A percentile compares a stretch with the other conserved stretches of the same genome.
phyloP scores from a whole-genome alignment of 2,888 invertebrate genomes.

The Agapostemon virescens region DNA sequence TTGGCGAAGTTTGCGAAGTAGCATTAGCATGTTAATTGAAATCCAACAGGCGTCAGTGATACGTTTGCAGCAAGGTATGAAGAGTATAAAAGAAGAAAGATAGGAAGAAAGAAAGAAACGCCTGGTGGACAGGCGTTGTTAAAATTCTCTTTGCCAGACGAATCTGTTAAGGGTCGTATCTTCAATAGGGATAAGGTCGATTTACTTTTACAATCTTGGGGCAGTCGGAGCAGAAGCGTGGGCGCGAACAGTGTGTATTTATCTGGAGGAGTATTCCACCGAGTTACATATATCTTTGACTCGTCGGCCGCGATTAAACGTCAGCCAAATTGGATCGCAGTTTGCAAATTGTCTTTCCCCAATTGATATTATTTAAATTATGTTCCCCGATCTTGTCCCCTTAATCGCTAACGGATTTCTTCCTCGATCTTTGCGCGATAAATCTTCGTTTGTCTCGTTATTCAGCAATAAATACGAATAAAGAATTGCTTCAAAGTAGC shows the following conservation, averaged over 20 bases:
- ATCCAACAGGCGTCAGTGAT: not conserved
- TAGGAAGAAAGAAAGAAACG: not conserved
- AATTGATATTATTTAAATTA: constrained; percentile 49
- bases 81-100: not conserved
- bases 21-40: constrained; percentile 9
- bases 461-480: not conserved
- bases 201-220: constrained; percentile 64
- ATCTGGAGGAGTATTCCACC: constrained; percentile 60
- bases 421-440: not conserved
- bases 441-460: constrained; percentile 18
- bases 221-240: constrained; percentile 46
- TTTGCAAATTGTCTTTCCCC: constrained; percentile 59
- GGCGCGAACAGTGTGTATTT: constrained; percentile 48
- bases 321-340: constrained; percentile 58
- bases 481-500: constrained; percentile 11
- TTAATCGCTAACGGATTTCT: constrained; percentile 21
- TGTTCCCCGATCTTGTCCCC: constrained; percentile 14
- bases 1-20: not conserved
- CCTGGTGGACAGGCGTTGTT: constrained; percentile 24
- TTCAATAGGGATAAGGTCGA: constrained; percentile 62
- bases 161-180: constrained; percentile 37
- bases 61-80: not conserved
- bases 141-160: constrained; percentile 44
- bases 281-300: constrained; percentile 68
- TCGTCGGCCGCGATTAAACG: constrained; percentile 67